phyloP scores from a whole-genome alignment of 2,113 vertebrate species.

The Alouatta palliata region DNA sequence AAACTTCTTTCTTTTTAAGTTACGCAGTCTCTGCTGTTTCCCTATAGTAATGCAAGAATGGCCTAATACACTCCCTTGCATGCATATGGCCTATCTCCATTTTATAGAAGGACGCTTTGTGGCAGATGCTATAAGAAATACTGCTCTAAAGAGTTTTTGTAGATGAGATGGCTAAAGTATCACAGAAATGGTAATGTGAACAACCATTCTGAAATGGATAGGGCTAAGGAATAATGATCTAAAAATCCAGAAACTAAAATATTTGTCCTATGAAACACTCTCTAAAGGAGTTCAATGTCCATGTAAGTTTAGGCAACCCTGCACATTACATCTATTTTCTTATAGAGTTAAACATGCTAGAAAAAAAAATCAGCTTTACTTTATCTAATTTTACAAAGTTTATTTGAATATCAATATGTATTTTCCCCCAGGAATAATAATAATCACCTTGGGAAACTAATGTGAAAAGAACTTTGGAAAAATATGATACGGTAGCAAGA shows the following conservation, averaged over 20 bases:
- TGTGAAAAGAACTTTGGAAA: neutral
- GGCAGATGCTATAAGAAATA: neutral
- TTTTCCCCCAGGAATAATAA: neutral
- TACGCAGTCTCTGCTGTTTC: no score
- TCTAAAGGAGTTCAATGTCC: neutral
- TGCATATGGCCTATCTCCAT: accelerated
- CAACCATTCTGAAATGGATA: neutral
- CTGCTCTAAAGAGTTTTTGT: neutral
- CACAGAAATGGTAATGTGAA: no score
- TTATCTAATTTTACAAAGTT: neutral
- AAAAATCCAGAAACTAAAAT: neutral
- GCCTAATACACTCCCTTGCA: no score
- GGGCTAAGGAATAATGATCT: neutral
- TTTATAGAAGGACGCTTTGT: neutral
- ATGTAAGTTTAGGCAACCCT: neutral
- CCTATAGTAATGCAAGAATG: no score
- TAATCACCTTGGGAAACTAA: neutral
- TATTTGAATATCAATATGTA: neutral
- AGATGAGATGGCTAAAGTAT: neutral
- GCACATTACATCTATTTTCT: neutral
- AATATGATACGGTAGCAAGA: neutral
- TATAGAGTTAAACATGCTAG: neutral
- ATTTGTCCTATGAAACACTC: neutral
- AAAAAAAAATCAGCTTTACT: neutral
- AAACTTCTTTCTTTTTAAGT: no score